Base-by-base conservation (phyloP, 2,888 invertebrate genomes). In the Germaria angustata region DNA sequence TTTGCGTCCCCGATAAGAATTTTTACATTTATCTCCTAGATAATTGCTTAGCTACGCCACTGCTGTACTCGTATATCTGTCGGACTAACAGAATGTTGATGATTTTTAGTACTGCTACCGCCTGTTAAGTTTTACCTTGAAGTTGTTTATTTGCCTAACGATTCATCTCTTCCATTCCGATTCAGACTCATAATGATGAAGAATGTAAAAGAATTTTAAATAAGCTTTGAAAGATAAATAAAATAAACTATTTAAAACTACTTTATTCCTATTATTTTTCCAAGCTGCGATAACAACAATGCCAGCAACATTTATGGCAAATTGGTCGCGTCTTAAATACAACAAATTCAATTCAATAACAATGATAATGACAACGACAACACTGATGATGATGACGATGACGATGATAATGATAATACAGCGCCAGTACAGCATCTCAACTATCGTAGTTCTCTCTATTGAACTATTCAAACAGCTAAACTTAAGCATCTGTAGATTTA, bases 401-500 rank as follows among this genome's bases (percentile, higher is more conserved):
- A 34, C 22, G 34, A 17, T 49, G 68, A 17, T 46, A n/a, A 55
- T 65, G 65, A 44, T 4, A 24, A 17, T 65, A 36, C 44, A 34
- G 20, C 8, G 22, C 15, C 17, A 17, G 22, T 51, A 11, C 44
- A 28, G 41, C 59, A 24, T 39, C 44, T 28, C 17, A 57, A 20
- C 71, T 22, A 34, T 17, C 2, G 24, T 11, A 7, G 22, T 24
- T 66, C 36, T 36, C 15, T 17, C n/a, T 32, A 71, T 22, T 53
- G 17, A 71, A 49, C 71, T 57, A 65, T 39, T 73, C 34, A 72
- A 59, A 63, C 78, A 69, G 57, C 53, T 78, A 13, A 34, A 63
- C 53, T 68, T 61, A 66, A 72, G 41, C 72, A 61, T 80, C 28
- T 17, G 36, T 61, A 73, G 53, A 80, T 73, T 73, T 80, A 80